Percentiles rank a stretch among this genome's conserved stretches.
Evolutionary conservation across 1,140 invertebrate species (phyloP).

Genomic region (Sarcophaga bullata): DNA sequence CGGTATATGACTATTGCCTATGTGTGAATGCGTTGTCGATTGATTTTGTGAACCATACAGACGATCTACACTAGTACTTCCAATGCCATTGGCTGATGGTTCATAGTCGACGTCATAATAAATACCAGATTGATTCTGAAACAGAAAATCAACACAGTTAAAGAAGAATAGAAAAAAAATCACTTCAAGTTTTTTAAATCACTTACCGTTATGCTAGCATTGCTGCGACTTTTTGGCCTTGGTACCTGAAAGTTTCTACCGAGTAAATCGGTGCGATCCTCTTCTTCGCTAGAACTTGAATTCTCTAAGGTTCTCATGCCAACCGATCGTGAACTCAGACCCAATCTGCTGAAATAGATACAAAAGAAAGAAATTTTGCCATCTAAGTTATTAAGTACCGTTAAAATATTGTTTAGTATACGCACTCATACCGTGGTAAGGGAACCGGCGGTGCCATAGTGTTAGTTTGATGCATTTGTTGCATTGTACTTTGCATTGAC

Average conservation of each 20-base stretch:
- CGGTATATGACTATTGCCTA: conserved; percentile 66
- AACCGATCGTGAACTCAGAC: conserved; percentile 62
- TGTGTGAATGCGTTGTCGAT: conserved; percentile 52
- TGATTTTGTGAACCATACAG: conserved; percentile 62
- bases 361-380: not conserved
- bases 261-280: conserved; percentile 79
- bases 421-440: conserved; percentile 70
- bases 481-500: conserved; percentile 70
- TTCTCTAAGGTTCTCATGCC: conserved; percentile 68
- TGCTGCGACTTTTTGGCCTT: conserved; percentile 80
- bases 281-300: conserved; percentile 74
- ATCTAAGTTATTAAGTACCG: not conserved
- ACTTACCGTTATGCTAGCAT: conserved; percentile 75
- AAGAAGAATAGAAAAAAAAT: not conserved
- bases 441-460: conserved; percentile 75
- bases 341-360: conserved; percentile 59
- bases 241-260: conserved; percentile 76
- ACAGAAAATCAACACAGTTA: conserved; percentile 43
- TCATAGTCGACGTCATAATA: conserved; percentile 90
- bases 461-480: conserved; percentile 59
- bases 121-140: conserved; percentile 84
- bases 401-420: conserved; percentile 24
- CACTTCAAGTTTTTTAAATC: no score
- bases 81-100: conserved; percentile 69
- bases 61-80: conserved; percentile 60